phyloP scores from a whole-genome alignment of 2,888 invertebrate species.

The Cryptosula pallasiana region DNA sequence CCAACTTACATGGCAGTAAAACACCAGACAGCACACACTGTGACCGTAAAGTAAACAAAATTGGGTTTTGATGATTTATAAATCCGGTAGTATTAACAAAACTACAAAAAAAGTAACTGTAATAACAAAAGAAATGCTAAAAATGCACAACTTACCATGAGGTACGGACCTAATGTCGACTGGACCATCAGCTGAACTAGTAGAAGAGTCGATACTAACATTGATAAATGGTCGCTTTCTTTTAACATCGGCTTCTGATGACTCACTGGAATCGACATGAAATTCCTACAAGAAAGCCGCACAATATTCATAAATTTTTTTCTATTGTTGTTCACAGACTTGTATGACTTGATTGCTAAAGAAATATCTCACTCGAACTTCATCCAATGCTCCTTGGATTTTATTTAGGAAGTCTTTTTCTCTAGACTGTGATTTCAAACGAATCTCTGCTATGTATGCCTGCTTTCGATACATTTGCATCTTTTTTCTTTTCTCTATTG shows the following conservation, averaged over 20 bases:
- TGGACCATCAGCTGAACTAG: no score
- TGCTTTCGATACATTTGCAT: slow-evolving; percentile 15
- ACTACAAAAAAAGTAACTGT: no score
- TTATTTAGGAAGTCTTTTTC: slow-evolving; percentile 5
- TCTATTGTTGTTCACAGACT: not conserved
- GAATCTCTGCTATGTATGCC: slow-evolving; percentile 7
- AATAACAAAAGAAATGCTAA: no score
- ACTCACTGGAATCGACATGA: not conserved
- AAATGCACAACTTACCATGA: no score
- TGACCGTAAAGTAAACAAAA: no score
- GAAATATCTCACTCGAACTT: not conserved
- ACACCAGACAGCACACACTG: no score
- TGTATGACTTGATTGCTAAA: not conserved
- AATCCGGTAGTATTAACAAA: no score
- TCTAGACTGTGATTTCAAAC: slow-evolving; percentile 4
- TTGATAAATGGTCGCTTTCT: no score
- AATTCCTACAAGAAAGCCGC: not conserved
- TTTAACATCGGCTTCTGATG: not conserved
- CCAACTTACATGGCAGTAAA: no score
- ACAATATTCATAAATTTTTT: not conserved
- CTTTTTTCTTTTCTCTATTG: slow-evolving; percentile 7
- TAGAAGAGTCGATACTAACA: no score
- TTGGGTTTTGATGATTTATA: no score
- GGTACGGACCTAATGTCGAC: no score
- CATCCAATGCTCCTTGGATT: not conserved